These are phyloP conservation scores for Corythoichthys haematopterus DNA, from an alignment of 2,113 vertebrate genomes.

Conservation along the genomic window DNA sequence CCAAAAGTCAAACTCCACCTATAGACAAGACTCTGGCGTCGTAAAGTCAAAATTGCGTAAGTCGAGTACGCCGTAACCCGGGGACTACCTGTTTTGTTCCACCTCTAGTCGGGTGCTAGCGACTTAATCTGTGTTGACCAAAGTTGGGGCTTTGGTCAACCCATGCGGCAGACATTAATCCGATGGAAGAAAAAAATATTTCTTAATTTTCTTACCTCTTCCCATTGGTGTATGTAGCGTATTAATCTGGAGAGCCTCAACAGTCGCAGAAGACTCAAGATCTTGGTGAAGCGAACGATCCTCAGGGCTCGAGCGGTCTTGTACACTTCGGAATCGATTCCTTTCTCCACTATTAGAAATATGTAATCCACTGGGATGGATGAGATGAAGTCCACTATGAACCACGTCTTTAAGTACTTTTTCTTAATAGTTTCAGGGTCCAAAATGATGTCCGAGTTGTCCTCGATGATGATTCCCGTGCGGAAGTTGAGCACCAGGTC, in stretches of 20 bases:
- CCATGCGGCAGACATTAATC: not conserved
- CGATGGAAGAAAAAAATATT: constrained; percentile 12
- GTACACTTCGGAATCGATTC: constrained; percentile 96
- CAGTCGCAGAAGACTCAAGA: constrained; percentile 87
- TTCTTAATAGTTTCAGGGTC: constrained; percentile 92
- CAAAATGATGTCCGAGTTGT: constrained; percentile 97
- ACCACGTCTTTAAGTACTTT: constrained; percentile 96
- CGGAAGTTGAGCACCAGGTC: constrained; percentile 97
- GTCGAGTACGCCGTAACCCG: too few relatives aligned
- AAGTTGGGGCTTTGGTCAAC: constrained; percentile 10
- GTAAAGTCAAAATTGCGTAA: too few relatives aligned
- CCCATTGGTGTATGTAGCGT: constrained; percentile 96
- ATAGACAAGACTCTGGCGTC: too few relatives aligned
- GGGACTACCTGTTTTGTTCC: too few relatives aligned
- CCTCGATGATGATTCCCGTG: constrained; percentile 95
- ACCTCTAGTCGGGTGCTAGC: constrained; percentile 23
- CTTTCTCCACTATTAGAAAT: constrained; percentile 96
- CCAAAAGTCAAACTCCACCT: too few relatives aligned
- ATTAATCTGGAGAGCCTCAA: constrained; percentile 89
- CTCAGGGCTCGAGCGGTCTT: constrained; percentile 92
- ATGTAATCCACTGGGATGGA: constrained; percentile 99
- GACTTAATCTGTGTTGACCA: constrained; percentile 32
- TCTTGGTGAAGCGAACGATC: constrained; percentile 95
- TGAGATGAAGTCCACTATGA: constrained; percentile 95
- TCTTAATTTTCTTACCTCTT: constrained; percentile 77